Percentiles rank a stretch among this genome's conserved stretches.
These are phyloP conservation scores for Protonibea diacanthus DNA, from an alignment of 2,797 vertebrate genomes.

Conservation along the genomic window DNA sequence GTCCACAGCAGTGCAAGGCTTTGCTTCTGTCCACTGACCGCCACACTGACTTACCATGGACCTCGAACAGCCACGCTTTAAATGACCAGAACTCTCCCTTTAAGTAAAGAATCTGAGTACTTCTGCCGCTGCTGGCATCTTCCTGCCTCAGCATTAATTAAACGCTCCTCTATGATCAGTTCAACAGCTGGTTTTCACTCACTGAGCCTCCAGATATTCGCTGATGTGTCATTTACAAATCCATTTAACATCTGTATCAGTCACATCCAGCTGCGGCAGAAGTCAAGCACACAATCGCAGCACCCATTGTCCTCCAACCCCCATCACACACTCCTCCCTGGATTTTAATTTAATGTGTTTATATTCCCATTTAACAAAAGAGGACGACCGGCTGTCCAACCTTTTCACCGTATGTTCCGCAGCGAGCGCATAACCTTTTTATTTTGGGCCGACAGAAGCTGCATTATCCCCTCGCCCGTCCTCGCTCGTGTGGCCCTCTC, in stretches of 20 bases:
- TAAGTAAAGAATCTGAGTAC: not conserved
- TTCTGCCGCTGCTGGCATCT: not conserved
- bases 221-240: not conserved
- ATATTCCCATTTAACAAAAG: constrained; percentile 16
- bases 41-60: too few relatives aligned
- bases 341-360: not conserved
- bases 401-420: constrained; percentile 20
- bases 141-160: constrained; percentile 14
- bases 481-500: constrained; percentile 17
- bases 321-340: not conserved
- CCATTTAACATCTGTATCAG: not conserved
- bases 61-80: too few relatives aligned
- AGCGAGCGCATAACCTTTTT: constrained; percentile 30
- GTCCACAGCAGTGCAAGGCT: too few relatives aligned
- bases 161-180: not conserved
- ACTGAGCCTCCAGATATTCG: not conserved
- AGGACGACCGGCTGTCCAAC: constrained; percentile 13
- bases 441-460: constrained; percentile 24
- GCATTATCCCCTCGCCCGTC: constrained; percentile 11
- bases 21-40: too few relatives aligned
- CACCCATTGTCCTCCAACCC: constrained; percentile 6
- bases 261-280: not conserved
- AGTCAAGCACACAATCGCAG: constrained; percentile 13
- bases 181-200: constrained; percentile 10
- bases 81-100: too few relatives aligned